Evolutionary conservation across 2,888 invertebrate genomes (phyloP).

Genomic region (Nomada ruficornis): DNA sequence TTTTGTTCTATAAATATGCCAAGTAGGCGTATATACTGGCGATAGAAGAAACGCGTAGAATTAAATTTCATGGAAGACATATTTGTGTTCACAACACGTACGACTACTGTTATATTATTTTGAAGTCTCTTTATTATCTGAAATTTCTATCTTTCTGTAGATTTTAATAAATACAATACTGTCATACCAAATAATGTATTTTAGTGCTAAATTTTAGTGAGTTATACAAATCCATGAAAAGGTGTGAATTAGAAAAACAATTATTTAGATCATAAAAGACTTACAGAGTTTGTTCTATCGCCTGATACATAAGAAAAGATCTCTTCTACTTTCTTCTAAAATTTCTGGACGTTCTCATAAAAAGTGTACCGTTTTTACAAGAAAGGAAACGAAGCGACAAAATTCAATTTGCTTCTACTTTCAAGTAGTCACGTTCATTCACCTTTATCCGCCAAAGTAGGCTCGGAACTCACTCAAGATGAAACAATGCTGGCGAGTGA

Average conservation of each 20-base stretch:
- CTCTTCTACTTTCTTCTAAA: neutral
- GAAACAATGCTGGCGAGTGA: slow-evolving; percentile 19
- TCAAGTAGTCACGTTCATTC: slow-evolving; percentile 17
- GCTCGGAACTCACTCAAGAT: neutral
- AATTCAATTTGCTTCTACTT: neutral
- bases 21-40: neutral
- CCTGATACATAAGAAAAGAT: neutral
- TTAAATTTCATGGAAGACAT: slow-evolving; percentile 10
- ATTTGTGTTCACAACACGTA: too few relatives aligned
- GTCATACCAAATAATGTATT: too few relatives aligned
- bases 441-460: neutral
- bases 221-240: too few relatives aligned
- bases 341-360: neutral
- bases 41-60: slow-evolving; percentile 9
- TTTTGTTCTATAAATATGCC: slow-evolving; percentile 38
- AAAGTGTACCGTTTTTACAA: neutral
- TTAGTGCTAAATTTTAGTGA: too few relatives aligned
- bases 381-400: neutral
- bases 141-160: too few relatives aligned
- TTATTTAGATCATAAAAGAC: too few relatives aligned
- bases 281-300: too few relatives aligned
- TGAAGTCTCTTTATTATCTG: too few relatives aligned
- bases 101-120: too few relatives aligned
- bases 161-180: too few relatives aligned
- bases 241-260: too few relatives aligned